These are phyloP conservation scores for Agonopterix heracliana DNA, from an alignment of 2,888 invertebrate species.

Conservation along the genomic window DNA sequence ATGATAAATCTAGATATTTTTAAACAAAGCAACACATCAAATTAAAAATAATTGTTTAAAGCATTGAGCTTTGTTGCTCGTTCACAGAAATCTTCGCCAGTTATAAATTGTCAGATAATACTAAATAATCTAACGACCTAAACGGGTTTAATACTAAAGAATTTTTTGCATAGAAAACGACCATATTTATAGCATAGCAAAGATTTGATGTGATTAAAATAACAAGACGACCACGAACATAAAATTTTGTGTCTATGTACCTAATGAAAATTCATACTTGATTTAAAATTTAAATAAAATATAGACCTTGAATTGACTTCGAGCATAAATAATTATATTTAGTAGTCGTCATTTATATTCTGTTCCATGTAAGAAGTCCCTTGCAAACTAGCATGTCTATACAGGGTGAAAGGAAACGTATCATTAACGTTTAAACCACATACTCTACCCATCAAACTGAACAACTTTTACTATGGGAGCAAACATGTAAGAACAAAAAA, in stretches of 20 bases:
- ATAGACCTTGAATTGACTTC: background rate
- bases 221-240: conserved; percentile 25
- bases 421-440: no score
- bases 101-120: background rate
- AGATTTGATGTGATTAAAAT: conserved; percentile 10
- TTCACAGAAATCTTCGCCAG: conserved; percentile 1
- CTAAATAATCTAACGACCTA: background rate
- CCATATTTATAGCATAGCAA: conserved; percentile 1
- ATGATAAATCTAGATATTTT: conserved; percentile 12
- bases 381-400: no score
- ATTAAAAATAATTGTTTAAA: background rate
- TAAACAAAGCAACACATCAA: conserved; percentile 1
- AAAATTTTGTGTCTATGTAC: conserved; percentile 10
- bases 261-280: conserved; percentile 10
- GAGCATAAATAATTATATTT: background rate
- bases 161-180: no score
- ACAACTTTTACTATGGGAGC: no score
- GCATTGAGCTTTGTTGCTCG: background rate
- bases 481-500: no score
- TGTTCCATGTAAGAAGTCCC: no score
- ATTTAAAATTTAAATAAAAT: background rate
- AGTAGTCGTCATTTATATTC: no score
- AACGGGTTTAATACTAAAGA: no score
- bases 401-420: no score
- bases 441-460: no score